Base-by-base conservation (phyloP, 2,797 vertebrate genomes). In the Rhodeus uyekii region DNA sequence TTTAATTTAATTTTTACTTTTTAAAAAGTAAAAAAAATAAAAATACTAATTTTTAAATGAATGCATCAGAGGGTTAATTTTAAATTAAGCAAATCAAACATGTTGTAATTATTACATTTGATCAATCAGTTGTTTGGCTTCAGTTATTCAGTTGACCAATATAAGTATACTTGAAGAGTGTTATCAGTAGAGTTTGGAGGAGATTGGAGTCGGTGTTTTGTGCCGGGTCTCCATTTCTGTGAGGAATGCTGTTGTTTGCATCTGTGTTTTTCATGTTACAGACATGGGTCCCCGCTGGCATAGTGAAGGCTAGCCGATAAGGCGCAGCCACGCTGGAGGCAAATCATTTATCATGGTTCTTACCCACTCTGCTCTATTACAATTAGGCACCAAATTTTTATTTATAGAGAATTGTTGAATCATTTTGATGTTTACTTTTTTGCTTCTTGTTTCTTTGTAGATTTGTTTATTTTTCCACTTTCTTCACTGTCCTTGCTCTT, bases 221-320 rank as follows among this genome's bases (percentile, higher is more conserved):
- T 86, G 76, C 78, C 82, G 85, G 85, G 91, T 91, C 89, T 93
- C 92, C 90, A 84, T 89, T 90, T 93, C 81, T 94, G 91, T 94
- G 92, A 94, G 93, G 93, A 93, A 95, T 93, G 91, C 87, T 95
- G 93, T 95, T 96, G 94, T 96, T 91, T 95, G 95, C 94, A 94
- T 95, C 94, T 95, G 90, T 94, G 95, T 96, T 95, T 94, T 95
- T 96, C 93, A 93, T 94, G 92, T 95, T 96, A 88, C 95, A 96
- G 95, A 96, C 92, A 10, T 95, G 94, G 93, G 93, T 95, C 92
- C 94, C 94, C 73, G 93, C 94, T 93, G 94, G 95, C 94, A 95
- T 95, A 93, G 94, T 95, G 95, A 94, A 94, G 94, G 94, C 93
- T 94, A 94, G 94, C 95, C 93, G 94, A 94, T 95, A 93, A 90